phyloP scores from a whole-genome alignment of 2,797 vertebrate species.

The Sternarchorhynchus goeldii region DNA sequence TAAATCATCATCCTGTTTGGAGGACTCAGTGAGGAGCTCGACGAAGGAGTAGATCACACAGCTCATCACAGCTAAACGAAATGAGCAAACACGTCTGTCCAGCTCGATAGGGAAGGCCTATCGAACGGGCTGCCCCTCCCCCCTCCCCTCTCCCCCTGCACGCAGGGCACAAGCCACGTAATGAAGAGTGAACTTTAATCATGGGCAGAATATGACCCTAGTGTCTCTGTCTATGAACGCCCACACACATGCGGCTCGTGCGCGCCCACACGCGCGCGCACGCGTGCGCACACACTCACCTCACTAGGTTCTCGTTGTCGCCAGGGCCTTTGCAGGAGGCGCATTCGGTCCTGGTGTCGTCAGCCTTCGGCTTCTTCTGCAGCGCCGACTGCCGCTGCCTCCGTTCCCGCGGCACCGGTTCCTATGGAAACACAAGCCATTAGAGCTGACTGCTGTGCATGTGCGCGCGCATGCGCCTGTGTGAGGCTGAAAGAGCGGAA shows the following conservation, averaged over 20 bases:
- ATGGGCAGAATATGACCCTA: constrained; percentile 66
- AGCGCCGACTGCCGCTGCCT: constrained; percentile 87
- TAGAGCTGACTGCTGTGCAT: constrained; percentile 53
- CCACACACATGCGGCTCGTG: constrained; percentile 42
- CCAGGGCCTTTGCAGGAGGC: constrained; percentile 91
- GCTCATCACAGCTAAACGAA: constrained; percentile 75
- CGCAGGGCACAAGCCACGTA: constrained; percentile 61
- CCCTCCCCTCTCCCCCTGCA: constrained; percentile 60
- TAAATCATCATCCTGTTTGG: constrained; percentile 36
- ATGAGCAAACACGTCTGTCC: constrained; percentile 73
- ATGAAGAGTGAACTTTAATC: constrained; percentile 76
- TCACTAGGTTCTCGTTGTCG: constrained; percentile 98
- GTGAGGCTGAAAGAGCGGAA: constrained; percentile 28
- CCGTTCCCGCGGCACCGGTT: constrained; percentile 87
- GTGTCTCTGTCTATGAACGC: background rate
- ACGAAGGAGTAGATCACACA: constrained; percentile 71
- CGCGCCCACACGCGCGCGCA: constrained; percentile 19
- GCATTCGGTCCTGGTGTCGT: constrained; percentile 92
- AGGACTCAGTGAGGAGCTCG: constrained; percentile 46
- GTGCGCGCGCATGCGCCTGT: constrained; percentile 24
- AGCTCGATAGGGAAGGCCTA: constrained; percentile 69
- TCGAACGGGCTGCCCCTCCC: constrained; percentile 49
- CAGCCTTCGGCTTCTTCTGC: constrained; percentile 93
- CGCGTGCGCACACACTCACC: constrained; percentile 75
- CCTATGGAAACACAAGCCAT: constrained; percentile 77